Conservation (phyloP, 2,797 vertebrate species). For the Scolopax rusticola region DNA sequence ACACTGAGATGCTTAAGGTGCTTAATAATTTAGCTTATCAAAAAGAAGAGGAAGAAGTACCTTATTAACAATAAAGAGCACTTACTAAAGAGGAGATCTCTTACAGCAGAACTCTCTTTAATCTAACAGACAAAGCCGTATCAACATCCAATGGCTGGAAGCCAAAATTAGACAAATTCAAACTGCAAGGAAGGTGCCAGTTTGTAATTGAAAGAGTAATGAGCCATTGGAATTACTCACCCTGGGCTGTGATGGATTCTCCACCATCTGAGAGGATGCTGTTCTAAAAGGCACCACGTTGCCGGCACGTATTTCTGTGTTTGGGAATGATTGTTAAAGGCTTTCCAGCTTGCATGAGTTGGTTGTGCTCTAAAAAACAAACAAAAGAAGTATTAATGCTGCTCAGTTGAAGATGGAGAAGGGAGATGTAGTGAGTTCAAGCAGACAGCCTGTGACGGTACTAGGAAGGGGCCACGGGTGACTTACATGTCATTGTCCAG, state of each 20-base stretch:
- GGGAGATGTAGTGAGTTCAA: neutral
- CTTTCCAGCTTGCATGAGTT: neutral
- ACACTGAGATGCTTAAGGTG: neutral
- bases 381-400: neutral
- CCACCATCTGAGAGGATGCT: slow-evolving; percentile 34
- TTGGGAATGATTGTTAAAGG: neutral
- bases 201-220: slow-evolving; percentile 66
- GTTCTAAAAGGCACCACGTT: neutral
- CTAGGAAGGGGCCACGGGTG: neutral
- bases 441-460: neutral
- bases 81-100: neutral
- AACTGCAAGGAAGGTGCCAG: slow-evolving; percentile 33
- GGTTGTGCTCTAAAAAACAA: slow-evolving; percentile 27
- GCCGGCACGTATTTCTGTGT: slow-evolving; percentile 23
- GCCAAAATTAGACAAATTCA: slow-evolving; percentile 55
- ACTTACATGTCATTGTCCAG: neutral
- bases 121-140: slow-evolving; percentile 26
- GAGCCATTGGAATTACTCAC: slow-evolving; percentile 63
- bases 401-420: neutral
- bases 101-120: neutral
- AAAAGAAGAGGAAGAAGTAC: slow-evolving; percentile 3
- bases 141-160: slow-evolving; percentile 30
- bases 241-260: slow-evolving; percentile 17
- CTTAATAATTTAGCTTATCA: slow-evolving; percentile 18
- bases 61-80: neutral